Conservation (phyloP, 2,888 invertebrate genomes). For the Lamproptera curius region DNA sequence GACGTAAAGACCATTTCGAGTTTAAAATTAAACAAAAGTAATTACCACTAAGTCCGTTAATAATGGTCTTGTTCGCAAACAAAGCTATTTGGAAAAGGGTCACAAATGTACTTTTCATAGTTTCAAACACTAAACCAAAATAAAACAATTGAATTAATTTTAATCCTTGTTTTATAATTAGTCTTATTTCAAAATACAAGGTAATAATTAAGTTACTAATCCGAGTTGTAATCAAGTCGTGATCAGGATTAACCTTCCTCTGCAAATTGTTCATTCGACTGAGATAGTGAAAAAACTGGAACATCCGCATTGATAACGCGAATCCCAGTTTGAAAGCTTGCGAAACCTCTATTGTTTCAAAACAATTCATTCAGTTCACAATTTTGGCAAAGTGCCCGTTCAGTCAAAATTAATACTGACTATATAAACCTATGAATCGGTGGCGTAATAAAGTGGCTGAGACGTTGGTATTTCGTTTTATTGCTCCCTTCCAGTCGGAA, state of each 20-base stretch:
- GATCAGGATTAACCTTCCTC: too few species aligned
- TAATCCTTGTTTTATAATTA: too few species aligned
- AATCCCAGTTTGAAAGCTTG: too few species aligned
- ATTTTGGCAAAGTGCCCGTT: constrained; percentile 2
- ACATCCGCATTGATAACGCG: too few species aligned
- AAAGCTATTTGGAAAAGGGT: constrained; percentile 28
- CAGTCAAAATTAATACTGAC: constrained; percentile 4
- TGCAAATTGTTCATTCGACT: too few species aligned
- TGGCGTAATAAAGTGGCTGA: neutral
- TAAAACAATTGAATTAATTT: too few species aligned
- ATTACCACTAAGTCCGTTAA: constrained; percentile 50
- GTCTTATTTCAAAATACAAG: neutral
- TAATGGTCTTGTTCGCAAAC: constrained; percentile 34
- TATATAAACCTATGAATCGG: neutral
- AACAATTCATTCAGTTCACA: neutral
- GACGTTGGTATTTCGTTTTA: neutral
- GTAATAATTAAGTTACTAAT: too few species aligned
- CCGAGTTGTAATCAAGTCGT: too few species aligned
- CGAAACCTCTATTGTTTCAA: neutral
- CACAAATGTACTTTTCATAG: constrained; percentile 22
- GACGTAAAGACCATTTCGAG: constrained; percentile 54
- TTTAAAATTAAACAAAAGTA: constrained; percentile 65
- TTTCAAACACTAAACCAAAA: neutral
- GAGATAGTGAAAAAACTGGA: too few species aligned
- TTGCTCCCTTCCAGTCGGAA: too few species aligned